A percentile compares a stretch with the other conserved stretches of the same genome.
phyloP scores from a whole-genome alignment of 2,888 invertebrate genomes.

The Erebia ligea region DNA sequence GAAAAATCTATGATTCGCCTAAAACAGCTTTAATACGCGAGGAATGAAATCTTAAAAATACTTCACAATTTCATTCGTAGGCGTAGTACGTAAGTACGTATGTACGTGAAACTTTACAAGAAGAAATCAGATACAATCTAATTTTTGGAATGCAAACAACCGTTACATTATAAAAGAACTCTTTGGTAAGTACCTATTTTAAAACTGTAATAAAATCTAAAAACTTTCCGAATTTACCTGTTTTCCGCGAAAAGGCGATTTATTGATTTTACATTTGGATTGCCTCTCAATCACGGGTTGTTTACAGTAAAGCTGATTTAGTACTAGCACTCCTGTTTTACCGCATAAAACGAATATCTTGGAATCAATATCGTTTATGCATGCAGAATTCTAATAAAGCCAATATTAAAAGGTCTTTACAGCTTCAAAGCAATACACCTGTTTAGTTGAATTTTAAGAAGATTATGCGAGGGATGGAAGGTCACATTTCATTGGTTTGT shows the following conservation, averaged over 20 bases:
- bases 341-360: conserved; percentile 30
- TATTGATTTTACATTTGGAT: conserved; percentile 7
- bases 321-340: conserved; percentile 11
- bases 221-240: neutral
- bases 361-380: conserved; percentile 22
- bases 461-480: conserved; percentile 51
- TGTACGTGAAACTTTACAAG: neutral
- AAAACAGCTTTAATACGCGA: neutral
- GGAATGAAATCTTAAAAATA: neutral
- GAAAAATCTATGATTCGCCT: neutral
- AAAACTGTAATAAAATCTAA: neutral
- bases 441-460: conserved; percentile 21
- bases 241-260: neutral
- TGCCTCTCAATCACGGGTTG: conserved; percentile 15
- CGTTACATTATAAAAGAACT: neutral
- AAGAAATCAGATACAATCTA: neutral
- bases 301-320: conserved; percentile 25
- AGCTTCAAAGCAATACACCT: conserved; percentile 25
- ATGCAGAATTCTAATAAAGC: conserved; percentile 19
- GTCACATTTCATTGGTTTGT: conserved; percentile 60
- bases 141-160: neutral
- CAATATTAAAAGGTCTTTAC: conserved; percentile 29
- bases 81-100: no score
- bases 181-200: neutral
- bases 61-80: neutral